phyloP scores from a whole-genome alignment of 2,888 invertebrate genomes.

The Chrysodeixis includens region DNA sequence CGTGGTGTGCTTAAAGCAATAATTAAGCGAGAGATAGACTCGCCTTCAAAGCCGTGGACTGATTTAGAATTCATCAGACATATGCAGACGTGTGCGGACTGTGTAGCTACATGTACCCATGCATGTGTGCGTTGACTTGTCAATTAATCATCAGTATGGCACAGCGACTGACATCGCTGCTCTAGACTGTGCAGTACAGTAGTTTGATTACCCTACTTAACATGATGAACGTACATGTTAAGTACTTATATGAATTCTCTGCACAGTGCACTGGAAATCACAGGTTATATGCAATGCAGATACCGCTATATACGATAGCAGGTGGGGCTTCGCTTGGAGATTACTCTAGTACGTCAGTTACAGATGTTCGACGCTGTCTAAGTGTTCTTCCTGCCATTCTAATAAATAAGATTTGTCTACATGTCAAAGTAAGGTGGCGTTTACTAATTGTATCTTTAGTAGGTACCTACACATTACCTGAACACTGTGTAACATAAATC shows the following conservation, averaged over 20 bases:
- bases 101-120: slow-evolving; percentile 25
- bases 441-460: not conserved
- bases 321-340: slow-evolving; percentile 28
- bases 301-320: slow-evolving; percentile 23
- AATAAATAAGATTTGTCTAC: not conserved
- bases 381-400: not conserved
- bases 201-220: slow-evolving; percentile 10
- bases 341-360: slow-evolving; percentile 15
- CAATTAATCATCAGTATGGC: slow-evolving; percentile 44
- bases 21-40: slow-evolving; percentile 54
- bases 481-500: not conserved
- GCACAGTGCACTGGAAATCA: slow-evolving; percentile 29
- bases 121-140: slow-evolving; percentile 29
- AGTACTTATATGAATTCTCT: slow-evolving; percentile 25
- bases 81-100: slow-evolving; percentile 30
- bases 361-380: slow-evolving; percentile 6
- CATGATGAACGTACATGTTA: slow-evolving; percentile 26
- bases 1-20: slow-evolving; percentile 59
- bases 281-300: slow-evolving; percentile 30
- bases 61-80: slow-evolving; percentile 53
- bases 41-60: slow-evolving; percentile 43
- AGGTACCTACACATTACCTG: not conserved
- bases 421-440: not conserved
- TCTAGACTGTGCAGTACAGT: slow-evolving; percentile 18
- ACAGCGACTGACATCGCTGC: slow-evolving; percentile 13